Base-by-base conservation (phyloP, 2,113 vertebrate species). In the Python bivittatus region DNA sequence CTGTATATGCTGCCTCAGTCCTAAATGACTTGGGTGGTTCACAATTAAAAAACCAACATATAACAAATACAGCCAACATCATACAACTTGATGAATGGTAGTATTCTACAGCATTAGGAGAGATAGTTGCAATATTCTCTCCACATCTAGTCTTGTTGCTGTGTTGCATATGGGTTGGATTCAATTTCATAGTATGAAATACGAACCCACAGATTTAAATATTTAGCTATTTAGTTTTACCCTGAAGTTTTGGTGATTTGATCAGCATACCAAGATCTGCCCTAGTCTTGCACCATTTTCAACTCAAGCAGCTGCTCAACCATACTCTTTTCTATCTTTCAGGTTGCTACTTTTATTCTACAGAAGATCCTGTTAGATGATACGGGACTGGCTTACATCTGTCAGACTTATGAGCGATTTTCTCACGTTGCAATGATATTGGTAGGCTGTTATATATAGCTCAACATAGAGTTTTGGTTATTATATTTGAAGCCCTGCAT, bases 381-480 rank as follows among this genome's bases (percentile, higher is more conserved):
- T 97, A 99, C 99, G 61, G 99, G 99, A 6, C 97, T 99, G 96
- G 99, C 99, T 12, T 99, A 99, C 29, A 99, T 99, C 95, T 99
- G 99, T 96, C 99, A 99, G 97, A 99, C 99, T 0, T 99, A 99
- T 0, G 99, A 99, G 91, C 98, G 99, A 60, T 99, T 99, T 97
- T 99, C 99, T 89, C 99, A 99, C 7, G 99, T 99, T 92, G 99
- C 99, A 92, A 99, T 99, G 99, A 99, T 99, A 95, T 98, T 99
- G 96, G 99, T 99, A 96, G 98, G 98, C 87, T 83, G 17, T 92
- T 92, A 42, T 27, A 79, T 48, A 13, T 86, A 64, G 20, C 6
- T 86, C 44, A 64, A 27, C n/a, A 86, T 53, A 64, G 44, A 0
- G 7, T 68, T 58, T 15, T 79, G 17, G 17, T 79, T 22, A 79